Evolutionary conservation across 2,113 vertebrate species (phyloP).

Genomic region (Benitochromis conjunctus): DNA sequence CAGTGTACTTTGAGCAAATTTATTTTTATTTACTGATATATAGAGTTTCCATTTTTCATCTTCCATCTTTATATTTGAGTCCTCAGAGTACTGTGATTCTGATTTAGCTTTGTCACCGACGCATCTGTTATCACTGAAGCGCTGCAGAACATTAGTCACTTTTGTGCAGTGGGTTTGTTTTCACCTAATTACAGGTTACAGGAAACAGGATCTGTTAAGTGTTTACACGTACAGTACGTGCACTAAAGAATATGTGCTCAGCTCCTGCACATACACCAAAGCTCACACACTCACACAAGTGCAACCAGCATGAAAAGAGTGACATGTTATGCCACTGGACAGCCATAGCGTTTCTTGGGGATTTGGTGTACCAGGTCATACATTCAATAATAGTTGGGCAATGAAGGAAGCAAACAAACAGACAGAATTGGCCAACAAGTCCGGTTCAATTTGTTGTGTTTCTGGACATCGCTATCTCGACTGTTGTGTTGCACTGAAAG

Average conservation of each 20-base stretch:
- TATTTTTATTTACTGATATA: neutral
- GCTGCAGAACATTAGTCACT: conserved; percentile 25
- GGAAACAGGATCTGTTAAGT: conserved; percentile 37
- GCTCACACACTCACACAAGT: neutral
- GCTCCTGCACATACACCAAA: neutral
- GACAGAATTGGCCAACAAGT: neutral
- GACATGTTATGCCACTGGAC: conserved; percentile 14
- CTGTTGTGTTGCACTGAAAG: neutral
- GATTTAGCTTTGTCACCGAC: neutral
- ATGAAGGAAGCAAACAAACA: neutral
- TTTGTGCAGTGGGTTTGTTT: neutral
- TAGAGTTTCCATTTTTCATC: neutral
- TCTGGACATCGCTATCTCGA: neutral
- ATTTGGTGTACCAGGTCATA: neutral
- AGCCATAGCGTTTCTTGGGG: neutral
- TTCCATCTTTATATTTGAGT: neutral
- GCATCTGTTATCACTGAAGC: neutral
- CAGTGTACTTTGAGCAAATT: neutral
- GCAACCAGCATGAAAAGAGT: neutral
- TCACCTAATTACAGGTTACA: conserved; percentile 30
- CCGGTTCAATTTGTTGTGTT: neutral
- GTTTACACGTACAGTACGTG: conserved; percentile 4
- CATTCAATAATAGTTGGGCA: neutral
- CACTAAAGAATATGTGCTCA: neutral
- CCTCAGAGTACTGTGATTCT: neutral